phyloP scores from a whole-genome alignment of 2,113 vertebrate species.

The Craseonycteris thonglongyai region DNA sequence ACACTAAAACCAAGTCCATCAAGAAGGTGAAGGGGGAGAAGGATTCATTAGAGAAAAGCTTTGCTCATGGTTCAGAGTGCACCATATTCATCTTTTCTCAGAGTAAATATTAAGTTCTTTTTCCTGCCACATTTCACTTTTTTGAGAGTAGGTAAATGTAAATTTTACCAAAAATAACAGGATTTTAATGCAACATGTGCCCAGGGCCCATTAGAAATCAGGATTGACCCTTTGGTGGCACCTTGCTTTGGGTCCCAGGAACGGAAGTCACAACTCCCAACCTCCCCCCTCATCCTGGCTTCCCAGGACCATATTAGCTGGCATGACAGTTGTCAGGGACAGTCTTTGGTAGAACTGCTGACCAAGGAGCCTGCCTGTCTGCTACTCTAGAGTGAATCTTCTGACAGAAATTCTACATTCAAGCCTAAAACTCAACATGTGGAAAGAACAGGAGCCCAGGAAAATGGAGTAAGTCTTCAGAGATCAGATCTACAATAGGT shows the following conservation, averaged over 20 bases:
- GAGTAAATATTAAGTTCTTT: not conserved
- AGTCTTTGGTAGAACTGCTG: not conserved
- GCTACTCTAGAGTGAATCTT: not conserved
- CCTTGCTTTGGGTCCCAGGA: not conserved
- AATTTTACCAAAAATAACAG: slow-evolving; percentile 11
- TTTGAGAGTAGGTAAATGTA: not conserved
- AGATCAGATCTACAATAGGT: not conserved
- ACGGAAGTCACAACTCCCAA: not conserved
- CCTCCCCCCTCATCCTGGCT: not conserved
- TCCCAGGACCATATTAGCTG: not conserved
- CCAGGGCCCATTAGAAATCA: not conserved
- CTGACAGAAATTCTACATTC: not conserved
- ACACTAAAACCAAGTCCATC: not conserved
- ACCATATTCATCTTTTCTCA: not conserved
- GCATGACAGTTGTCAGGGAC: not conserved
- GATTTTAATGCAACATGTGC: not conserved
- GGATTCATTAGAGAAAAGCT: not conserved
- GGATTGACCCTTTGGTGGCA: not conserved
- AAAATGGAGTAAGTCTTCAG: not conserved
- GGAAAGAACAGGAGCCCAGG: not conserved
- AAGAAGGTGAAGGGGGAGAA: not conserved
- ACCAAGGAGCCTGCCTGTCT: not conserved
- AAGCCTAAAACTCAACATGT: not conserved
- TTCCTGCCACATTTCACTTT: not conserved
- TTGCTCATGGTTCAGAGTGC: not conserved